Base-by-base conservation (phyloP, 1,140 invertebrate genomes). In the Heliconius hewitsoni region DNA sequence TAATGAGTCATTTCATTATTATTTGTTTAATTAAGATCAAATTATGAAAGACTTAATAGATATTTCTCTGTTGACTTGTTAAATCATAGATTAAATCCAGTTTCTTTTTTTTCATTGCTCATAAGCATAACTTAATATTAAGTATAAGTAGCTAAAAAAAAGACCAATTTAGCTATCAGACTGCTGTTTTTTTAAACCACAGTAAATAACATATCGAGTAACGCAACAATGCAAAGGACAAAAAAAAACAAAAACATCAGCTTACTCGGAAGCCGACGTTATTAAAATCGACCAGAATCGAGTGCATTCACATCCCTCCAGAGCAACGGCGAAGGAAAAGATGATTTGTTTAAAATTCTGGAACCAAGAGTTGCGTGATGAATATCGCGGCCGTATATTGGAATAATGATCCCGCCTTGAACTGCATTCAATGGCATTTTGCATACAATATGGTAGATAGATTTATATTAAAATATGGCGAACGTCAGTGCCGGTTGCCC, bases 381-480 rank as follows among this genome's bases (percentile, higher is more conserved):
- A 90, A 93, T 94, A 94, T 94, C 93, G 86, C 89, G 82, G 84
- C 84, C 89, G 88, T 87, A 90, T 92, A 94, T 92, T 92, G 86
- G 91, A 92, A 94, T 94, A 94, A 94, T 94, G 93, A 94, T 93
- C 90, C 91, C 85, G 91, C 84, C 91, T 90, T 92, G 90, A 90
- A 91, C 92, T 87, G 93, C 88, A 92, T 94, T 94, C 92, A 94
- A 94, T 94, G 89, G 91, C 88, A 91, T 94, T 94, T 94, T 94
- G 93, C 93, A 93, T 94, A 94, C 93, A 94, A 93, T 94, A 94
- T 92, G 90, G 89, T 91, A 87, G 91, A 94, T 93, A 91, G 90
- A 93, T 94, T 93, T 93, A 94, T 94, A 94, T 93, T 94, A 94
- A 94, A 93, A 92, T 94, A 94, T 93, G 89, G 91, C 89, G 83